phyloP scores from a whole-genome alignment of 2,113 vertebrate species.

The Numida meleagris region DNA sequence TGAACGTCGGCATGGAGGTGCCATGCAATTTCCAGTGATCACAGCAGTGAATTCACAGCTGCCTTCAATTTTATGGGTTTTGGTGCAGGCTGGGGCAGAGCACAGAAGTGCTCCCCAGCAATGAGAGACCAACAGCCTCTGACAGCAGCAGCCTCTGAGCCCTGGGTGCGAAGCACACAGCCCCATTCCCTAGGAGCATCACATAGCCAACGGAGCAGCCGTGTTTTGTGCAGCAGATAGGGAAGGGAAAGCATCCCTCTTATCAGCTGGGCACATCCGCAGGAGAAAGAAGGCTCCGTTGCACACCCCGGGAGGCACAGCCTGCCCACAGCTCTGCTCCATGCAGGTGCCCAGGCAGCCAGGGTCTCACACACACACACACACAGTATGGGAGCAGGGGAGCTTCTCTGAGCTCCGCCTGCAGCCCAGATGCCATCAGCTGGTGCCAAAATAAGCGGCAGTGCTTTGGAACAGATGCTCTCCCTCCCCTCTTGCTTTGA shows the following conservation, averaged over 20 bases:
- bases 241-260: neutral
- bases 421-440: neutral
- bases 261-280: neutral
- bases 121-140: neutral
- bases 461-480: neutral
- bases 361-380: neutral
- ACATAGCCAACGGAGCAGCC: neutral
- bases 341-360: accelerated
- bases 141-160: accelerated
- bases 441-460: neutral
- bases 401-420: neutral
- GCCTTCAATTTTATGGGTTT: neutral
- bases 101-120: neutral
- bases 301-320: neutral
- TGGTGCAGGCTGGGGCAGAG: neutral
- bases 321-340: neutral
- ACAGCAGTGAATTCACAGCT: neutral
- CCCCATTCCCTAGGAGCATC: neutral
- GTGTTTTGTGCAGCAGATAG: neutral
- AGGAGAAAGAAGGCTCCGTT: conserved; percentile 18
- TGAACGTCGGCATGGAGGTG: neutral
- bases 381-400: neutral
- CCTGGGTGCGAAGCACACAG: neutral
- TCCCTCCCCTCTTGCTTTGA: neutral
- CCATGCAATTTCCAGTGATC: neutral